These are phyloP conservation scores for Fundulus diaphanus DNA, from an alignment of 2,797 vertebrate species.

Conservation along the genomic window DNA sequence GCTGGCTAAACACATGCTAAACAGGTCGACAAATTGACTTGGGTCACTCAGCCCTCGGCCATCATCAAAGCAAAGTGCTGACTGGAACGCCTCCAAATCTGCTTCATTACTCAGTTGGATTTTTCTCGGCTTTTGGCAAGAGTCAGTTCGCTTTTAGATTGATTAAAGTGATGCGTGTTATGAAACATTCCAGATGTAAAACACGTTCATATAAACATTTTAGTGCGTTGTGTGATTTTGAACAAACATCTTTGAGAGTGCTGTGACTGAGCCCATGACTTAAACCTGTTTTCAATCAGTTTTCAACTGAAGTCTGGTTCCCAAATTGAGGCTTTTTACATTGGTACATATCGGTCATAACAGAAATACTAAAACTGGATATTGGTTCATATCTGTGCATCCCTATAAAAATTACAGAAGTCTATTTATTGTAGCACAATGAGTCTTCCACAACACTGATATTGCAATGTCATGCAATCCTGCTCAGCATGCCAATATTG, in stretches of 20 bases:
- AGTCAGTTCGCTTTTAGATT: background rate
- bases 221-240: background rate
- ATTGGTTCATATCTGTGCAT: no score
- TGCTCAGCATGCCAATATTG: no score
- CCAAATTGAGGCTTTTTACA: no score
- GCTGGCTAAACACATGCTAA: constrained; percentile 76
- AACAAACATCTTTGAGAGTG: background rate
- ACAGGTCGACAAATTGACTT: constrained; percentile 57
- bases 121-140: background rate
- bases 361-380: no score
- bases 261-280: background rate
- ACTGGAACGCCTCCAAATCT: constrained; percentile 29
- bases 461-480: no score
- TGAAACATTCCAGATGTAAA: constrained; percentile 1
- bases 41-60: constrained; percentile 46
- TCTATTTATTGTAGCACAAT: no score
- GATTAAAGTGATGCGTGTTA: background rate
- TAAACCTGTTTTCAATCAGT: background rate
- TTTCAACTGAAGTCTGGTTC: background rate
- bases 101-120: background rate
- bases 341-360: no score
- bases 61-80: constrained; percentile 27
- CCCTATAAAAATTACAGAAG: no score
- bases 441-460: no score
- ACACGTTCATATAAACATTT: background rate